phyloP scores from a whole-genome alignment of 2,113 vertebrate genomes.

The Zingel zingel region DNA sequence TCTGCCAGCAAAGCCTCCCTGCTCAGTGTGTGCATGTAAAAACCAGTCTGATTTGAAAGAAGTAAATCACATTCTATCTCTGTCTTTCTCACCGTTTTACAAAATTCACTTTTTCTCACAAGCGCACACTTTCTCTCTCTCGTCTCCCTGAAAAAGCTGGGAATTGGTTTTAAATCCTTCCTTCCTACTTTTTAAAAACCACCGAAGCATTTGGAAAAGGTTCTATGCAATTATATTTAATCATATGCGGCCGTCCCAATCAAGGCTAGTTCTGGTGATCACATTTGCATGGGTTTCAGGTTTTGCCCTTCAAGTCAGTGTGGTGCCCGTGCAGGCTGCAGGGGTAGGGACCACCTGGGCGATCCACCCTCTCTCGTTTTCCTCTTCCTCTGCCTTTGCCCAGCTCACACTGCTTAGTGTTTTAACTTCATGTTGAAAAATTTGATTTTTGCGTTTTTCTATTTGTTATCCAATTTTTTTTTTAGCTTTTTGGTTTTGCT shows the following conservation, averaged over 20 bases:
- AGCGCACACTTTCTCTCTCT: slow-evolving; percentile 28
- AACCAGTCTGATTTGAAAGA: slow-evolving; percentile 68
- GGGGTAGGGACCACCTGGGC: slow-evolving; percentile 81
- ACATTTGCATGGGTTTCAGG: slow-evolving; percentile 85
- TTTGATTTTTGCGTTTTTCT: neutral
- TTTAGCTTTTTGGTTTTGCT: neutral
- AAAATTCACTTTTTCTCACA: slow-evolving; percentile 32
- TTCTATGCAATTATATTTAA: slow-evolving; percentile 86
- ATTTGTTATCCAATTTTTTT: neutral
- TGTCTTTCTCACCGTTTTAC: slow-evolving; percentile 26
- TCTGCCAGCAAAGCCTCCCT: slow-evolving; percentile 74
- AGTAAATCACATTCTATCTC: slow-evolving; percentile 25
- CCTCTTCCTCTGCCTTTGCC: neutral
- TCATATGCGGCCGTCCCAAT: slow-evolving; percentile 84
- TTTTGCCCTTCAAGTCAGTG: slow-evolving; percentile 75
- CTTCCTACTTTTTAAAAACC: slow-evolving; percentile 75
- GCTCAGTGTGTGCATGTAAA: slow-evolving; percentile 71
- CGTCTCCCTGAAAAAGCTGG: slow-evolving; percentile 31
- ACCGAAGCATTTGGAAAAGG: slow-evolving; percentile 80
- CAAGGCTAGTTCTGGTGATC: slow-evolving; percentile 80
- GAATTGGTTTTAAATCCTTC: slow-evolving; percentile 80
- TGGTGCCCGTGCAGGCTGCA: slow-evolving; percentile 61
- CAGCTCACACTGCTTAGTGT: neutral
- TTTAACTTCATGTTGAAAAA: neutral
- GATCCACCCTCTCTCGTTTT: slow-evolving; percentile 21